Conservation (phyloP, 2,888 invertebrate species). For the Zaprionus bogoriensis region DNA sequence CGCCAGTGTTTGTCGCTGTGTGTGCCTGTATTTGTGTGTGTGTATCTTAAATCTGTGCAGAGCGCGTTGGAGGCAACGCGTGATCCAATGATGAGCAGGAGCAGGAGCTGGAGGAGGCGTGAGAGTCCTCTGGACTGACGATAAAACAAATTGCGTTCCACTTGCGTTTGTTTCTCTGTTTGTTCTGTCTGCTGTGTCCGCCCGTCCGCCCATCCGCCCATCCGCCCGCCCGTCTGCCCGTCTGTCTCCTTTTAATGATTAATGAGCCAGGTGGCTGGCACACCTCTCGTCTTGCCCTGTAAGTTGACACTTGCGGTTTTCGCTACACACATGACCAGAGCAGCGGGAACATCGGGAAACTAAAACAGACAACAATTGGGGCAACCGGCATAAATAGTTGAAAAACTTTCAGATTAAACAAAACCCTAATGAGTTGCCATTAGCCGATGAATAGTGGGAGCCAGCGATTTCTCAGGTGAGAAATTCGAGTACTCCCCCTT, state of each 20-base stretch:
- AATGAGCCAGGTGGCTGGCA: slow-evolving; percentile 53
- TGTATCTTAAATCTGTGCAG: neutral
- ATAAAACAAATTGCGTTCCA: slow-evolving; percentile 66
- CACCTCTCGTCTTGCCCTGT: slow-evolving; percentile 36
- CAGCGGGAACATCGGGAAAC: neutral
- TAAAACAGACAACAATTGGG: slow-evolving; percentile 11
- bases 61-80: neutral
- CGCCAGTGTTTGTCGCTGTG: too few species aligned
- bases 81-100: neutral
- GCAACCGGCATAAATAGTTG: slow-evolving; percentile 60
- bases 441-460: slow-evolving; percentile 10
- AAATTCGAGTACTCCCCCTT: neutral
- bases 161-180: slow-evolving; percentile 54
- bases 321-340: slow-evolving; percentile 22
- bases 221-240: too few species aligned
- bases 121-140: slow-evolving; percentile 37
- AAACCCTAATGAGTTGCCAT: slow-evolving; percentile 61
- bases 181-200: too few species aligned
- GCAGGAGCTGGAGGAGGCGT: neutral
- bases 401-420: slow-evolving; percentile 45
- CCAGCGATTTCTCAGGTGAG: slow-evolving; percentile 16
- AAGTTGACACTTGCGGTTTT: slow-evolving; percentile 57
- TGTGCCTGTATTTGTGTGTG: too few species aligned
- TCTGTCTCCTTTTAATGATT: slow-evolving; percentile 65
- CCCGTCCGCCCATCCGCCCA: too few species aligned